Evolutionary conservation across 2,113 vertebrate genomes (phyloP).

Genomic region (Sardina pilchardus): DNA sequence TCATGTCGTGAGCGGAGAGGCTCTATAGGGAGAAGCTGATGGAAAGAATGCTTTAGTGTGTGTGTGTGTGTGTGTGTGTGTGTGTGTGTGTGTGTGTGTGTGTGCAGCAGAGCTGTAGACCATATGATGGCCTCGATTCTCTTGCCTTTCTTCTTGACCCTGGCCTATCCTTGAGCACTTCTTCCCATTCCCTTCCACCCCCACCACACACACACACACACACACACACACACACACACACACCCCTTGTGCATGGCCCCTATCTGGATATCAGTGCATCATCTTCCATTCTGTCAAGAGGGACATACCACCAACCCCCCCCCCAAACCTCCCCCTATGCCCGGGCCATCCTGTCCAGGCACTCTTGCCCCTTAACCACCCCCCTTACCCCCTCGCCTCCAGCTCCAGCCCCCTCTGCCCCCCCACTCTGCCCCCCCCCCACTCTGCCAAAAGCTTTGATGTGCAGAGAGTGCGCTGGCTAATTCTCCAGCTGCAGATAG

Average conservation of each 20-base stretch:
- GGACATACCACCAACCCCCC: background rate
- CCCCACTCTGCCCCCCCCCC: background rate
- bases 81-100: conserved; percentile 1
- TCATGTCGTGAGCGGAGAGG: background rate
- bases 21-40: background rate
- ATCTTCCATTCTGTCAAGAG: background rate
- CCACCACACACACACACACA: background rate
- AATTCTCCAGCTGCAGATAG: conserved; percentile 71
- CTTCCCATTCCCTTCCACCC: background rate
- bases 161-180: background rate
- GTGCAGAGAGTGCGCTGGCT: conserved; percentile 58
- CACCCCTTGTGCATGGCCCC: background rate
- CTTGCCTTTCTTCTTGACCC: background rate
- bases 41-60: background rate
- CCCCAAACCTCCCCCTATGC: background rate
- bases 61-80: background rate
- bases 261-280: background rate
- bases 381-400: background rate
- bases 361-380: background rate
- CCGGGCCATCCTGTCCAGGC: background rate
- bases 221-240: background rate
- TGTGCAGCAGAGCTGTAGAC: background rate
- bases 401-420: background rate
- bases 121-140: background rate
- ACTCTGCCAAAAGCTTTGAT: conserved; percentile 47